These are phyloP conservation scores for Eptesicus fuscus DNA, from an alignment of 2,113 vertebrate species.

Conservation along the genomic window DNA sequence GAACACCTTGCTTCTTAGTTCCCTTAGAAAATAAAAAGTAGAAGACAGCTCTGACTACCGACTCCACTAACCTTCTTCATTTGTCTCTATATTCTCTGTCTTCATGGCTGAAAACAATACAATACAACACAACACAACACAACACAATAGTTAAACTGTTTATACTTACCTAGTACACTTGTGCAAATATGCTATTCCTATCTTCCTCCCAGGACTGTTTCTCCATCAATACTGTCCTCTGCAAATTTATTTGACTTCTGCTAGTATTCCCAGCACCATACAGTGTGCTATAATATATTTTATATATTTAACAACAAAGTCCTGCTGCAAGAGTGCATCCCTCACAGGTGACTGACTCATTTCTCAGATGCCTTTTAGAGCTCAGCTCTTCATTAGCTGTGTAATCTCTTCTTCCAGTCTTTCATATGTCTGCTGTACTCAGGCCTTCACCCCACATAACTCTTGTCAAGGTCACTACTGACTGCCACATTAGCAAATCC, in stretches of 20 bases:
- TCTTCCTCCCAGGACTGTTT: neutral
- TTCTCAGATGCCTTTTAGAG: neutral
- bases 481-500: neutral
- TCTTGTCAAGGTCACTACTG: neutral
- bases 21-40: neutral
- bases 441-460: neutral
- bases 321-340: neutral
- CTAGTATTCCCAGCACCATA: neutral
- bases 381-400: neutral
- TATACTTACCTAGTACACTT: neutral
- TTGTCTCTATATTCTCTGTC: neutral
- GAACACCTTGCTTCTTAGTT: neutral
- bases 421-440: neutral
- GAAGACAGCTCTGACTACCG: neutral
- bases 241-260: neutral
- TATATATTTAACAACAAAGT: neutral
- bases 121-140: neutral
- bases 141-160: neutral
- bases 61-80: neutral
- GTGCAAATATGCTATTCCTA: neutral
- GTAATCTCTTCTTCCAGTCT: neutral
- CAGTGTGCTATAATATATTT: neutral
- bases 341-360: neutral
- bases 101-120: neutral
- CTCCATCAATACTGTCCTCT: neutral